Evolutionary conservation across 2,888 invertebrate genomes (phyloP), one percentile per base, ranked within the genome.

Genomic region (Cephus nigrinus): DNA sequence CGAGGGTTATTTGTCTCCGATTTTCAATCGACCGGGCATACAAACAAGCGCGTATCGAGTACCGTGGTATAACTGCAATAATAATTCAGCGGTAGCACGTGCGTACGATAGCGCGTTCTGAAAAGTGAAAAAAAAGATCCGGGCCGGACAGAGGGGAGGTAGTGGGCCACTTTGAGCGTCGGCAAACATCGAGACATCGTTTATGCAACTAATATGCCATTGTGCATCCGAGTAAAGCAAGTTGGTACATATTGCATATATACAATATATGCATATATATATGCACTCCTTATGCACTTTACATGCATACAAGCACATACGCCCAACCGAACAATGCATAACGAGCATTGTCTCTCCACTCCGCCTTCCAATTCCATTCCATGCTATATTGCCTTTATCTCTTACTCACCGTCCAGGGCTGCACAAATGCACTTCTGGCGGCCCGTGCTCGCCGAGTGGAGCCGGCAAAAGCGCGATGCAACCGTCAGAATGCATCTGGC

Each of bases 341-440:
- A 89, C 89, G 83, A 89, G 90, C 88, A 90, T 90, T 90, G 89
- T 90, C 87, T 87, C 85, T 85, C 81, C 80, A 82, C 86, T 84
- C 89, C 88, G 89, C 88, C 88, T 86, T 87, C 85, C 86, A 84
- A 87, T 87, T 87, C 85, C 87, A 84, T 82, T 84, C 82, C 82
- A 76, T 80, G 82, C 80, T 84, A 81, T 86, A 86, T 87, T 85
- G 86, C 84, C 83, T 88, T 84, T 87, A 88, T 89, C 88, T 88
- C 86, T 86, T 82, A 86, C 83, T 86, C 83, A 34, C 69, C 33
- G 71, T 40, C 68, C 68, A 36, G 75, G 55, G 55, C 55, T 55
- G 55, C 55, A 55, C 55, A 55, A 55, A 55, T 55, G 55, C 55
- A 55, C 76, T 80, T 78, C 76, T 69, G 76, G 69, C 80, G 74